phyloP scores from a whole-genome alignment of 2,888 invertebrate genomes.

The Eupithecia subumbrata region DNA sequence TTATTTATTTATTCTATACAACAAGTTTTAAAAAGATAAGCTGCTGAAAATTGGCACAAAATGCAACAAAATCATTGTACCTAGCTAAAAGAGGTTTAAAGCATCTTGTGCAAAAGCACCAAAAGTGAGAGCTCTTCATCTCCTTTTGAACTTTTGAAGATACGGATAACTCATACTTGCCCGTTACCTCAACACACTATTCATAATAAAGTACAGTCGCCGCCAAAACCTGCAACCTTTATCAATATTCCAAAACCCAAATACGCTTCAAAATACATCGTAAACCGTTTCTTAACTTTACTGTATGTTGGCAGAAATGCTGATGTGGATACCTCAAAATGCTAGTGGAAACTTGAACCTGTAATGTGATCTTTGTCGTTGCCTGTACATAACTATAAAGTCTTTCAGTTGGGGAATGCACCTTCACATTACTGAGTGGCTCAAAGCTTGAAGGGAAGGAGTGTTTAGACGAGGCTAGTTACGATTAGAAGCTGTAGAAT shows the following conservation, averaged over 20 bases:
- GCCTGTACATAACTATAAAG: slow-evolving; percentile 23
- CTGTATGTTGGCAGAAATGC: background rate
- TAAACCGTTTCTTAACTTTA: background rate
- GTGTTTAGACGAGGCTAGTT: slow-evolving; percentile 18
- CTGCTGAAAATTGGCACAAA: background rate
- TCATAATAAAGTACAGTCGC: slow-evolving; percentile 23
- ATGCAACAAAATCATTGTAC: background rate
- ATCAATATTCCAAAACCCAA: background rate
- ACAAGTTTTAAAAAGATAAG: background rate
- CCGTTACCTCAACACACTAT: slow-evolving; percentile 28
- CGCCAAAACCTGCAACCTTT: background rate
- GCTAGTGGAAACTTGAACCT: background rate
- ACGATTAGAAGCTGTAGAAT: too few species aligned
- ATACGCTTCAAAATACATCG: background rate
- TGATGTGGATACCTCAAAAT: background rate
- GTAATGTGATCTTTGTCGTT: background rate
- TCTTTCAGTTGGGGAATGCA: slow-evolving; percentile 36
- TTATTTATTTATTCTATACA: too few species aligned
- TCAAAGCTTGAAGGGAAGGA: slow-evolving; percentile 25
- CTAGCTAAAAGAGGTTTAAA: background rate
- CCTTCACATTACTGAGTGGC: slow-evolving; percentile 37
- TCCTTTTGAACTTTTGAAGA: slow-evolving; percentile 11
- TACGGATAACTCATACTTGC: slow-evolving; percentile 11
- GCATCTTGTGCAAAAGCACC: background rate
- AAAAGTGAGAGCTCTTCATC: slow-evolving; percentile 16